phyloP scores from a whole-genome alignment of 2,113 vertebrate genomes.

The Toxotes chatareus region DNA sequence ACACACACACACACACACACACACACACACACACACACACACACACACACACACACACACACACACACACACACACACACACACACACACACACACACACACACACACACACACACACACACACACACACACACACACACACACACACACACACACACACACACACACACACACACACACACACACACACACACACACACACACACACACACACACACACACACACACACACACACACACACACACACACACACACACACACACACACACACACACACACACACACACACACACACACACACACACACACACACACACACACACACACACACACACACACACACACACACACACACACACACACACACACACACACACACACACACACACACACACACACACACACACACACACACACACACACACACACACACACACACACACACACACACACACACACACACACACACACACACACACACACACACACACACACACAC shows the following conservation, averaged over 20 bases:
- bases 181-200: neutral
- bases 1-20: neutral
- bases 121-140: neutral
- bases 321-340: no score
- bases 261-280: no score
- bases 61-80: neutral
- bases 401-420: neutral
- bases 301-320: no score
- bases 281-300: no score
- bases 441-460: neutral
- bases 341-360: no score
- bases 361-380: no score
- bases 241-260: neutral
- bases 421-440: neutral
- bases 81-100: neutral
- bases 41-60: neutral
- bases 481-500: neutral
- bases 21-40: neutral
- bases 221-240: no score
- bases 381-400: no score
- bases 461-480: neutral
- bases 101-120: neutral
- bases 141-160: neutral
- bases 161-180: neutral
- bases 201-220: neutral